Evolutionary conservation across 2,888 invertebrate genomes (phyloP).

Genomic region (Nephrotoma appendiculata): DNA sequence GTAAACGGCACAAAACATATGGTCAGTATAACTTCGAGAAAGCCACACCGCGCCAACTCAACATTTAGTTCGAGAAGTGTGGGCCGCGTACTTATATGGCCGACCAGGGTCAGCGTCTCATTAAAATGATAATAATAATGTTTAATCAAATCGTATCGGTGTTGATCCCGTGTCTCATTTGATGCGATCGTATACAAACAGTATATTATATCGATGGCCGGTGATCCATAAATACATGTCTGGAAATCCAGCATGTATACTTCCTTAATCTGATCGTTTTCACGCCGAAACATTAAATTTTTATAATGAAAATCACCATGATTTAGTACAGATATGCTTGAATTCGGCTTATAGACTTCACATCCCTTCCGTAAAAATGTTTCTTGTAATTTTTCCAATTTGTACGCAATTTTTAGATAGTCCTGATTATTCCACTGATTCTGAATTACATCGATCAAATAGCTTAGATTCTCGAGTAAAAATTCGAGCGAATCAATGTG

Average conservation of each 20-base stretch:
- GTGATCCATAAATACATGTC: constrained; percentile 8
- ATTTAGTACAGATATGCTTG: constrained; percentile 25
- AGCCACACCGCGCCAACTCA: constrained; percentile 9
- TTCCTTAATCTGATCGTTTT: background rate
- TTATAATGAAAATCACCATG: constrained; percentile 31
- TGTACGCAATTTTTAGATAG: background rate
- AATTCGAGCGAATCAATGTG: constrained; percentile 6
- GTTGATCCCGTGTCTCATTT: background rate
- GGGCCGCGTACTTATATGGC: constrained; percentile 6
- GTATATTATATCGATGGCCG: constrained; percentile 10
- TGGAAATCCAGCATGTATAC: constrained; percentile 8
- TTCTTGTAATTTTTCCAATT: constrained; percentile 2
- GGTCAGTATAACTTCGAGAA: constrained; percentile 8
- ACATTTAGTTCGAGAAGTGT: constrained; percentile 7
- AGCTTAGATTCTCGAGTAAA: constrained; percentile 8
- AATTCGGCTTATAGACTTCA: constrained; percentile 6
- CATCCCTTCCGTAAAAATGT: constrained; percentile 7
- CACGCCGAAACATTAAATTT: constrained; percentile 29
- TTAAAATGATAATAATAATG: constrained; percentile 7
- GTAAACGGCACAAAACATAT: constrained; percentile 4
- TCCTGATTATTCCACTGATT: background rate
- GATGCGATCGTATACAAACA: constrained; percentile 9
- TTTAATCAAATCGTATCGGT: constrained; percentile 7
- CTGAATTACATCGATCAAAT: constrained; percentile 8
- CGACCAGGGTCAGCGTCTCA: constrained; percentile 2